A percentile compares a stretch with the other conserved stretches of the same genome.
phyloP scores from a whole-genome alignment of 2,888 invertebrate species.

The Dasysyrphus tricinctus region DNA sequence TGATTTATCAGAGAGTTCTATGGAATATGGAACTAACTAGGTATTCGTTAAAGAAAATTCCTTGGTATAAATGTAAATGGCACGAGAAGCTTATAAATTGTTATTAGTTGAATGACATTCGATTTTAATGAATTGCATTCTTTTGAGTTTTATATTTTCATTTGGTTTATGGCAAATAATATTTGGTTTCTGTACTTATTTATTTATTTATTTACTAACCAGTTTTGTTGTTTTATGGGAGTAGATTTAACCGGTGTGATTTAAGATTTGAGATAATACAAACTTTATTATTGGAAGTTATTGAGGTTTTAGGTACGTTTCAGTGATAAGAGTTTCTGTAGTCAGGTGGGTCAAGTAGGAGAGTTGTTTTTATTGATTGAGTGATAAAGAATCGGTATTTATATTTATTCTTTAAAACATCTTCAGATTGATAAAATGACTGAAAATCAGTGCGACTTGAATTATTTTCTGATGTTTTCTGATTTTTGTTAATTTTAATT shows the following conservation, averaged over 20 bases:
- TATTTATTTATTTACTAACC: constrained; percentile 9
- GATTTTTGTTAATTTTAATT: not conserved
- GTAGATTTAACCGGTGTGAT: constrained; percentile 19
- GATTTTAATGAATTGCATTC: constrained; percentile 26
- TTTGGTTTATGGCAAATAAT: not conserved
- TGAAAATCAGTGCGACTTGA: no score
- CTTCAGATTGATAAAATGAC: not conserved
- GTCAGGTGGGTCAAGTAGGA: constrained; percentile 29
- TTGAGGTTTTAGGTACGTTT: constrained; percentile 1
- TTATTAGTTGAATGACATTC: constrained; percentile 25
- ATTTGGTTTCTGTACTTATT: not conserved
- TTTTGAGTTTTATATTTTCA: not conserved
- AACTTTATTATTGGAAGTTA: not conserved
- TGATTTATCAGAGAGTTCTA: not conserved
- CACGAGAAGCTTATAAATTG: constrained; percentile 4
- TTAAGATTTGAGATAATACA: not conserved
- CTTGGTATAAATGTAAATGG: not conserved
- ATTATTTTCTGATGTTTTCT: no score
- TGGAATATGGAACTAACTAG: not conserved
- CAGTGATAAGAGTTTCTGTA: constrained; percentile 16
- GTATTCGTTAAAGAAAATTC: not conserved
- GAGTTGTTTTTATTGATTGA: not conserved
- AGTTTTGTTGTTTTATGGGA: constrained; percentile 1
- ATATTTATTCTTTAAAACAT: not conserved
- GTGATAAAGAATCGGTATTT: constrained; percentile 1